Evolutionary conservation across 2,797 vertebrate genomes (phyloP).

Genomic region (Coregonus suidteri): DNA sequence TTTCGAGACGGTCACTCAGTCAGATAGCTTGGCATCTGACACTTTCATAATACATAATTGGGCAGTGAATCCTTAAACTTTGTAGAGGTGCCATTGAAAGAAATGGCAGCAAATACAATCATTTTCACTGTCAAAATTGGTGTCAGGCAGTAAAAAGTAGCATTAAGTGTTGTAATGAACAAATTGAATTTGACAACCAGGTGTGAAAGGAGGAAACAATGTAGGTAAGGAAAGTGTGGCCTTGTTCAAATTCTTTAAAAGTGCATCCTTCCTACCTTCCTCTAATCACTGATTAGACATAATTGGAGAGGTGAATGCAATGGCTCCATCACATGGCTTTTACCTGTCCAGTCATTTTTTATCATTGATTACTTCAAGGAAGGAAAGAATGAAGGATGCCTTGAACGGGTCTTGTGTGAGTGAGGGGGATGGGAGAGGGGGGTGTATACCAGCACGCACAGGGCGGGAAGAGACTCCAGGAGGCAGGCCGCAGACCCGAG

Average conservation of each 20-base stretch:
- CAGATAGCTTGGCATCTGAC: constrained; percentile 18
- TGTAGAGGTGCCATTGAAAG: not conserved
- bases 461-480: constrained; percentile 93
- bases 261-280: not conserved
- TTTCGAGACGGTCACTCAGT: constrained; percentile 27
- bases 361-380: not conserved
- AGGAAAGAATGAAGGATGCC: not conserved
- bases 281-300: not conserved
- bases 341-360: not conserved
- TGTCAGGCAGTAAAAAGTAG: not conserved
- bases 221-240: not conserved
- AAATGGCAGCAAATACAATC: not conserved
- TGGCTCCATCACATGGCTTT: not conserved
- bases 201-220: not conserved
- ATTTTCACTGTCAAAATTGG: not conserved
- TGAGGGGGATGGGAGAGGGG: constrained; percentile 40
- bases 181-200: constrained; percentile 1
- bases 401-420: constrained; percentile 14
- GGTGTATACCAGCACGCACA: constrained; percentile 86
- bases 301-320: not conserved
- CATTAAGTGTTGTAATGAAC: not conserved
- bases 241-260: not conserved
- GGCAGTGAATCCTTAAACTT: not conserved
- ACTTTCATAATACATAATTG: not conserved
- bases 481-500: constrained; percentile 86